Evolutionary conservation across 2,888 invertebrate genomes (phyloP), one percentile per base, ranked within the genome.

Genomic region (Lydus trimaculatus): DNA sequence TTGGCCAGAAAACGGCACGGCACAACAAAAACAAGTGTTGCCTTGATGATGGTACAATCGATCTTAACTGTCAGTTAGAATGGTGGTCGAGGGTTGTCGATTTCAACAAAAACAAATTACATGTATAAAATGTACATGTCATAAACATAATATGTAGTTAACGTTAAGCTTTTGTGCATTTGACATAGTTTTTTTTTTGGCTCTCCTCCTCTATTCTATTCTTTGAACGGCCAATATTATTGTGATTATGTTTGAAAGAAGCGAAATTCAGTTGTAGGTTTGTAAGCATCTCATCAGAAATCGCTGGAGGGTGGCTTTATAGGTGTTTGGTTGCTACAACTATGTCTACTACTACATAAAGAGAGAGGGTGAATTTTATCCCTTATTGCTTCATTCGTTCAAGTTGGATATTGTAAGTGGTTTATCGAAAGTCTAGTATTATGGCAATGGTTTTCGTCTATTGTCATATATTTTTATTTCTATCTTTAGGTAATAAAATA

Each of bases 81-180:
- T 70, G 48, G 69, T 69, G 72, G 64, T 17, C 33, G 5, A 73
- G 72, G 71, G 71, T 66, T 5, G 43, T 43, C 52, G 52, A 52
- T 72, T 69, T 68, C 72, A 64, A 67, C 69, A 71, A 74, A 80
- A 81, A 81, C 81, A 81, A 81, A 81, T 82, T 82, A 81, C 79
- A 76, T 75, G 77, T 76, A 75, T 75, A 76, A 78, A 80, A 80
- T 77, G 79, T 80, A 78, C 76, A 76, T 75, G 80, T 79, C 80
- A 79, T 65, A 65, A 75, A 74, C 81, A 80, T 79, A 79, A 80
- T 79, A 69, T 75, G 74, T 76, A 75, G 78, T 78, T 79, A 77
- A 73, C 70, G 70, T 75, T 66, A 61, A 63, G 67, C 72, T 72
- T 77, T 76, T 75, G 73, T 73, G 72, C 66, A 75, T 73, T 25